Percentiles rank a stretch among this genome's conserved stretches.
These are phyloP conservation scores for Macrobrachium rosenbergii DNA, from an alignment of 1,140 invertebrate genomes.

Conservation along the genomic window DNA sequence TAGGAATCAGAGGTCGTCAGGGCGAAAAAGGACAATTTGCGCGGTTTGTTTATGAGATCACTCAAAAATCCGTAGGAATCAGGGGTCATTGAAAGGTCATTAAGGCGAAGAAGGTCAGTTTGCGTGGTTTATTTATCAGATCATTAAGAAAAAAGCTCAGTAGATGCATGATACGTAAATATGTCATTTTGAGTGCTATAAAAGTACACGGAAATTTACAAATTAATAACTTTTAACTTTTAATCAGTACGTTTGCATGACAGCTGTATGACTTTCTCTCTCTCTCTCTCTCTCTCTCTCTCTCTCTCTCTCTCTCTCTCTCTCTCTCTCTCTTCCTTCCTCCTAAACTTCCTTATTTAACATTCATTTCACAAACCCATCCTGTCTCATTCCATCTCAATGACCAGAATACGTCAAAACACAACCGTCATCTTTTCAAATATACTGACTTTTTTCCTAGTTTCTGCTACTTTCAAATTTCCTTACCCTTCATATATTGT, in stretches of 20 bases:
- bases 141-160: too few relatives aligned
- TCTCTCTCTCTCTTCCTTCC: neutral
- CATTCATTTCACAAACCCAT: neutral
- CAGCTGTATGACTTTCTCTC: neutral
- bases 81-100: too few relatives aligned
- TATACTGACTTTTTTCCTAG: neutral
- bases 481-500: too few relatives aligned
- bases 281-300: constrained; percentile 10
- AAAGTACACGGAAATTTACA: neutral
- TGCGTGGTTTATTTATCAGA: too few relatives aligned
- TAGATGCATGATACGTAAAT: too few relatives aligned
- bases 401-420: neutral
- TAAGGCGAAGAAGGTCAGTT: too few relatives aligned
- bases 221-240: too few relatives aligned
- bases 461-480: neutral
- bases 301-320: constrained; percentile 20
- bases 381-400: neutral
- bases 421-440: neutral
- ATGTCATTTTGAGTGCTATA: neutral
- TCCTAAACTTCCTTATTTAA: neutral
- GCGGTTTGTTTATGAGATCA: neutral
- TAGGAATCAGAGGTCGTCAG: neutral
- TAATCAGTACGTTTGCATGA: neutral
- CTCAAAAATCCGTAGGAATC: too few relatives aligned
- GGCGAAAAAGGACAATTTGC: neutral